Evolutionary conservation across 2,797 vertebrate species (phyloP).

Genomic region (Phalloptychus januarius): DNA sequence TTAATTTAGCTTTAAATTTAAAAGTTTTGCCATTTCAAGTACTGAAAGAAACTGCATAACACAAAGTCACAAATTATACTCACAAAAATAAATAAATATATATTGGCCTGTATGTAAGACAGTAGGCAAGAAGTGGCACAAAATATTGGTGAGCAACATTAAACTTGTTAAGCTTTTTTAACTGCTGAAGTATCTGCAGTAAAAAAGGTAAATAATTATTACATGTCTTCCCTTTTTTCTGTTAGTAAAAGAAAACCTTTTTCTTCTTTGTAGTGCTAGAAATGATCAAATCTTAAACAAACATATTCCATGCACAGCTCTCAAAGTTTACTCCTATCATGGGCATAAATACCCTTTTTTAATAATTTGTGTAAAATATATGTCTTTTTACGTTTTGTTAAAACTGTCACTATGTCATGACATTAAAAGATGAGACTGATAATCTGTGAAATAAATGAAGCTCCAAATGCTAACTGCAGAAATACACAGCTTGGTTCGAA

Average conservation of each 20-base stretch:
- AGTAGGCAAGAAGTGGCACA: conserved; percentile 21
- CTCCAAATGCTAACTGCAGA: too few relatives aligned
- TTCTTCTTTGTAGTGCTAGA: not conserved
- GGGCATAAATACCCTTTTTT: not conserved
- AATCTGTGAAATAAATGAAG: too few relatives aligned
- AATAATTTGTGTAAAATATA: not conserved
- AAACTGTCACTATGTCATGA: too few relatives aligned
- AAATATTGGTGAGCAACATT: conserved; percentile 17
- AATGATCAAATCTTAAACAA: not conserved
- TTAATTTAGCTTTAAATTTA: conserved; percentile 27
- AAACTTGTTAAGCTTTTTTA: not conserved
- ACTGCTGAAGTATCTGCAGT: not conserved
- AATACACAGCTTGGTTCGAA: too few relatives aligned
- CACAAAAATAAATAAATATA: not conserved
- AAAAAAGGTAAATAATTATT: conserved; percentile 7
- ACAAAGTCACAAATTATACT: conserved; percentile 15
- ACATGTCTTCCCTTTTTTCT: conserved; percentile 6
- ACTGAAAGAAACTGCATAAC: conserved; percentile 24
- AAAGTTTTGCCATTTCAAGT: conserved; percentile 34
- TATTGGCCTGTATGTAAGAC: not conserved
- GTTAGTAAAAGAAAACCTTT: not conserved
- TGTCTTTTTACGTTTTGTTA: too few relatives aligned
- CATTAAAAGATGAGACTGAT: too few relatives aligned
- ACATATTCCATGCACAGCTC: not conserved
- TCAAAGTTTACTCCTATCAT: not conserved